Evolutionary conservation across 2,113 vertebrate species (phyloP), one percentile per base, ranked within the genome.

Genomic region (Tauraco erythrolophus): DNA sequence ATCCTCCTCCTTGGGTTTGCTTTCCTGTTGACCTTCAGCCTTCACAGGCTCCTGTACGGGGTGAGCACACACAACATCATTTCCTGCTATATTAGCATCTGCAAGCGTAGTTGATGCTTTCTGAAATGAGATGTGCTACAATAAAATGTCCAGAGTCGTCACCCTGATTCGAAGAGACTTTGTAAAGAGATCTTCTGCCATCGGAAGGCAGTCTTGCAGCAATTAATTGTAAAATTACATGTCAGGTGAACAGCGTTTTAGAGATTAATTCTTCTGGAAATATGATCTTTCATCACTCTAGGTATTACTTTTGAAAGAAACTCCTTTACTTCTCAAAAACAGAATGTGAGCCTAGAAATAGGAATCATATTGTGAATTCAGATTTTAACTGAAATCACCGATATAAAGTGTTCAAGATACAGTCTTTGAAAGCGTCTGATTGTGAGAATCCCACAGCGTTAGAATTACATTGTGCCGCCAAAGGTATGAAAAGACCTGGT

Each of bases 231-330:
- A 82, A 70, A 88, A 89, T 31, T 80, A 69, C 33, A 51, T 90
- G 92, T 93, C 41, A 80, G 37, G 54, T 45, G 81, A 93, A 35
- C 10, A 22, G 45, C 0, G 0, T 72, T 83, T 86, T 28, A 94
- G 69, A 94, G 86, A 71, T 53, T 70, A 54, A 58, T 88, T 84
- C 90, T 92, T 84, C 27, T 72, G 83, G 39, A 90, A 93, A 66
- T 6, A 8, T 0, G 27, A 8, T 76, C 72, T 96, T 84, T 76
- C 79, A 41, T 83, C 48, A 9, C 48, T 72, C 27, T 21, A 17
- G 71, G 27, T 79, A 94, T 53, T 97, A 48, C 90, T 60, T 85
- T 57, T 75, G 56, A 92, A 87, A 88, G 83, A 93, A 93, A 93
- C 35, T 28, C 71, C 76, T 95, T 90, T 84, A 77, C 88, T 90